Percentiles rank a stretch among this genome's conserved stretches.
Evolutionary conservation across 2,113 vertebrate species (phyloP).

Genomic region (Aegotheles bennettii): DNA sequence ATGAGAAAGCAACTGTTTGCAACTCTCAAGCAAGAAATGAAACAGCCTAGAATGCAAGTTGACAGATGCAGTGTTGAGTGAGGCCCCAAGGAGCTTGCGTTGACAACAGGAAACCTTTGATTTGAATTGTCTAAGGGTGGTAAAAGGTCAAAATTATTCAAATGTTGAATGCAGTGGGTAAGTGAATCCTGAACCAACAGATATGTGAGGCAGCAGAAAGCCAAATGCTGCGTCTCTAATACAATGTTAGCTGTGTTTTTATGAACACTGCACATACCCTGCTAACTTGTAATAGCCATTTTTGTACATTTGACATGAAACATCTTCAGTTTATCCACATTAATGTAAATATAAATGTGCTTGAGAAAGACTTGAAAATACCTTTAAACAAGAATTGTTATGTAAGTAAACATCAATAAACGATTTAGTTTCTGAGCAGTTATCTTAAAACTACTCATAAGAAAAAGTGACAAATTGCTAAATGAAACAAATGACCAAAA

Average conservation of each 20-base stretch:
- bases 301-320: slow-evolving; percentile 41
- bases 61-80: slow-evolving; percentile 21
- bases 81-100: slow-evolving; percentile 2
- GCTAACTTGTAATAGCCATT: slow-evolving; percentile 36
- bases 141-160: slow-evolving; percentile 66
- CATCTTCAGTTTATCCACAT: slow-evolving; percentile 36
- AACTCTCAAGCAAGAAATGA: not conserved
- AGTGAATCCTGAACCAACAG: slow-evolving; percentile 23
- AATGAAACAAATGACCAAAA: not conserved
- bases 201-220: slow-evolving; percentile 41
- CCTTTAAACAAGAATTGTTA: slow-evolving; percentile 24
- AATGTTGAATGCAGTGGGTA: not conserved
- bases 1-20: slow-evolving; percentile 18
- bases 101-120: slow-evolving; percentile 35
- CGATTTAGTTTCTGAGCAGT: slow-evolving; percentile 9
- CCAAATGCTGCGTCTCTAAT: not conserved
- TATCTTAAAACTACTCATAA: slow-evolving; percentile 23
- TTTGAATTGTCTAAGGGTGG: slow-evolving; percentile 38
- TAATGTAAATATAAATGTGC: slow-evolving; percentile 41
- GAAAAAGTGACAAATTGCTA: slow-evolving; percentile 13
- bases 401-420: not conserved
- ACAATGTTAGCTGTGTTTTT: not conserved
- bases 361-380: slow-evolving; percentile 30
- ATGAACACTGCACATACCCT: slow-evolving; percentile 24
- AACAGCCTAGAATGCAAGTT: not conserved